Evolutionary conservation across 2,797 vertebrate genomes (phyloP), one percentile per base, ranked within the genome.

Genomic region (Falco peregrinus): DNA sequence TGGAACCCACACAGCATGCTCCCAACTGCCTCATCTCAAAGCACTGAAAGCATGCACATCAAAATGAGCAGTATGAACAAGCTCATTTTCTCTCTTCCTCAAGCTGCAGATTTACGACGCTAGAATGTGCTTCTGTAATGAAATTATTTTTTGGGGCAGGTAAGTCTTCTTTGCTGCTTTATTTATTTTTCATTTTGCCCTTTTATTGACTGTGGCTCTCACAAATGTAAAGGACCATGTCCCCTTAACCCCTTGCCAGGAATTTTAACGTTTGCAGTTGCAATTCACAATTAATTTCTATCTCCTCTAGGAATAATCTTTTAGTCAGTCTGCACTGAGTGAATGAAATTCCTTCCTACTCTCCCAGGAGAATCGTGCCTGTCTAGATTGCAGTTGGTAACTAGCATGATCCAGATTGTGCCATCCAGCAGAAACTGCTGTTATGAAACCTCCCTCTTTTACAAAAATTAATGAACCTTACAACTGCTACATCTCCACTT

Each of bases 21-120:
- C 79, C 77, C 68, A 95, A 77, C 41, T 91, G 89, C 90, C 83
- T 95, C 54, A 65, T 80, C 57, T 91, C 74, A 90, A 95, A 91
- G 47, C 54, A 95, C 45, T 75, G 89, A 92, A 95, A 90, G 48
- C 4, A 6, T 19, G 33, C 13, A 61, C 68, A 63, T 57, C 64
- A 87, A 92, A 96, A 91, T 35, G 24, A 88, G 74, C 75, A 59
- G 2, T 0, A 63, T 39, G 75, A 90, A 86, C 84, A 91, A 64
- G n/a, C 20, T 82, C 25, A 28, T 85, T 89, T 71, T 48, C 50
- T 50, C 86, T 91, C 81, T 53, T 57, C 29, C 50, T 84, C 76
- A 82, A 74, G 70, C 70, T 84, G 74, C 45, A 54, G 41, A 83
- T 64, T 20, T 67, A 57, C 78, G 68, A 68, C 54, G 53, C n/a